Evolutionary conservation across 2,888 invertebrate species (phyloP), one percentile per base, ranked within the genome.

Genomic region (Acanthoscelides obtectus): DNA sequence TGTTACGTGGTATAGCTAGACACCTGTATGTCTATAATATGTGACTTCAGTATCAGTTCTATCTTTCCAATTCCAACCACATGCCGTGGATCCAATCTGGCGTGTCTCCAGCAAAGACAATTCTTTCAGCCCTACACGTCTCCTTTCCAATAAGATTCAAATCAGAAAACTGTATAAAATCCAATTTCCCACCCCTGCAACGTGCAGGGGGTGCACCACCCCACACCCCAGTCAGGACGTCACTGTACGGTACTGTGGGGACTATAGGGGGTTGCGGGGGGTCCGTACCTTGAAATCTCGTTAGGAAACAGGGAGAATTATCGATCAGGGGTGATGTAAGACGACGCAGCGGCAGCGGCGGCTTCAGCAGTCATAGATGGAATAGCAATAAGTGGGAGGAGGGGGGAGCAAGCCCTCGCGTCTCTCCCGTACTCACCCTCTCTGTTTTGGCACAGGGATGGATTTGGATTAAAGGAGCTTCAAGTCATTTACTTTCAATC

Each of bases 301-400:
- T 82, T 82, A 79, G 76, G 79, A 80, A 81, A 45, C 78, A 78
- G 81, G 80, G 81, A 81, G 78, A 81, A 80, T 82, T 82, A 82
- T 82, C 82, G 82, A 82, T 82, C 81, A 83, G 79, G 76, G 78
- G 78, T 80, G 77, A 81, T 80, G 80, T 82, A 81, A 82, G 82
- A 82, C 80, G 82, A 1, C 45, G 45, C 80, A n/a, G n/a, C n/a
- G n/a, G n/a, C n/a, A n/a, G n/a, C n/a, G n/a, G n/a, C n/a, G n/a
- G n/a, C n/a, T n/a, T n/a, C 82, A 80, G 82, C 83, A 83, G 82
- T 83, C 81, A 83, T 84, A 83, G 83, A 83, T 83, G 83, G 84
- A 83, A 83, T 83, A 83, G 83, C 83, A 83, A 83, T 84, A 83
- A 83, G 83, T 83, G 83, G 83, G 84, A 83, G 83, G 83, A 77